A percentile compares a stretch with the other conserved stretches of the same genome.
These are phyloP conservation scores for Platycnemis pennipes DNA, from an alignment of 2,888 invertebrate species.

Conservation along the genomic window DNA sequence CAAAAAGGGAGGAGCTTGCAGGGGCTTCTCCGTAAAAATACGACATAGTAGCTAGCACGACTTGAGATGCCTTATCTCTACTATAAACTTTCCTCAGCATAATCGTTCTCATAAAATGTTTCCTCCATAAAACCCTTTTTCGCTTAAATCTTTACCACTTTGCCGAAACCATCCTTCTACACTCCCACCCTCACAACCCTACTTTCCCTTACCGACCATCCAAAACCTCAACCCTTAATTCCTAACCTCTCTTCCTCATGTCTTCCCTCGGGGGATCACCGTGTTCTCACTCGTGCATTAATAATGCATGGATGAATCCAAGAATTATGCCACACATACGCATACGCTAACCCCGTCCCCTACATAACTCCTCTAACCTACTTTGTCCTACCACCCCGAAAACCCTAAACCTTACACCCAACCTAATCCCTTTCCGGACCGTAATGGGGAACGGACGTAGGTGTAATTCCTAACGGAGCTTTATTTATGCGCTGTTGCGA, in stretches of 20 bases:
- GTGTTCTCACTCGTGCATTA: slow-evolving; percentile 24
- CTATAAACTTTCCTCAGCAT: neutral
- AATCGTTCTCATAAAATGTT: neutral
- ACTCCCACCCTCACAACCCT: neutral
- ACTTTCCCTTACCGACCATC: neutral
- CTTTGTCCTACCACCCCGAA: neutral
- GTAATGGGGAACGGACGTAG: neutral
- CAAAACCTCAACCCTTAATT: neutral
- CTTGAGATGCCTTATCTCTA: neutral
- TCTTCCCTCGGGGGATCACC: neutral
- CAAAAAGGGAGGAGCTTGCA: too few species aligned
- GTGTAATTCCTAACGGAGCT: neutral
- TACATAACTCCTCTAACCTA: neutral
- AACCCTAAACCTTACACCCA: neutral
- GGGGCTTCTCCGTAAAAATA: too few species aligned
- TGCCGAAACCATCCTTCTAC: neutral
- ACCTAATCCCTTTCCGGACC: neutral
- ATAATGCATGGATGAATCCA: slow-evolving; percentile 59
- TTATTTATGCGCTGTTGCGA: neutral
- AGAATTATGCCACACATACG: slow-evolving; percentile 30
- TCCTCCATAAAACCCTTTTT: neutral
- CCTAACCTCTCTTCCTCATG: neutral
- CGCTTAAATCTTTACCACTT: neutral
- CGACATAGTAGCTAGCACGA: too few species aligned
- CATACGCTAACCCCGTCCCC: slow-evolving; percentile 7